Evolutionary conservation across 1,140 invertebrate species (phyloP).

Genomic region (Heliconius melpomene): DNA sequence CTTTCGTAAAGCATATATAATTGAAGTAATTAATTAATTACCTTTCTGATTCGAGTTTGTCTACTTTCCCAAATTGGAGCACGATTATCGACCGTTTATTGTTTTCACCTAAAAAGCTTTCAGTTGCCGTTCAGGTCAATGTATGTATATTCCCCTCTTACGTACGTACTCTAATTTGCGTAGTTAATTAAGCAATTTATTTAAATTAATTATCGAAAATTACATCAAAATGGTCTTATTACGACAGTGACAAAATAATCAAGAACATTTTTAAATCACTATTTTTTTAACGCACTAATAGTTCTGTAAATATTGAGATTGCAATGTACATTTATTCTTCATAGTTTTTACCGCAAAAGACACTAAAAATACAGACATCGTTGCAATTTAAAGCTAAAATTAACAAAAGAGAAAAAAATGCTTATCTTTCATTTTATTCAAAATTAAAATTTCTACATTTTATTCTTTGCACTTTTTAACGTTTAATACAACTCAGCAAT

Average conservation of each 20-base stretch:
- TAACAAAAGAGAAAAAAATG: not conserved
- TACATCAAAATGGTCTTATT: too few species aligned
- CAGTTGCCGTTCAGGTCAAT: not conserved
- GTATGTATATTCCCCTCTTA: not conserved
- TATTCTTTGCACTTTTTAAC: not conserved
- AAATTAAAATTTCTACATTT: not conserved
- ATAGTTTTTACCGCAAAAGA: not conserved
- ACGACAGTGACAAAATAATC: too few species aligned
- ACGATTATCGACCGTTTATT: constrained; percentile 23
- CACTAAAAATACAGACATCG: not conserved
- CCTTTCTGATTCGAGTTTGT: not conserved
- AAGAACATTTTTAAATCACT: too few species aligned
- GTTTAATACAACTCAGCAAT: not conserved
- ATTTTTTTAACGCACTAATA: too few species aligned
- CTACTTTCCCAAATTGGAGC: constrained; percentile 16
- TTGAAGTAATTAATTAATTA: constrained; percentile 11
- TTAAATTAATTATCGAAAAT: too few species aligned
- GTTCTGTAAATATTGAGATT: not conserved
- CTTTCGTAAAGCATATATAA: not conserved
- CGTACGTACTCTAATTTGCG: not conserved
- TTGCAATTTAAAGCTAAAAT: not conserved
- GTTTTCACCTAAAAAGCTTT: constrained; percentile 32
- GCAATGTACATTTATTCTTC: not conserved
- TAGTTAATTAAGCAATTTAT: too few species aligned
- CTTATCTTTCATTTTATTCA: not conserved